Base-by-base conservation (phyloP, 2,888 invertebrate species). In the Ochropleura plecta region DNA sequence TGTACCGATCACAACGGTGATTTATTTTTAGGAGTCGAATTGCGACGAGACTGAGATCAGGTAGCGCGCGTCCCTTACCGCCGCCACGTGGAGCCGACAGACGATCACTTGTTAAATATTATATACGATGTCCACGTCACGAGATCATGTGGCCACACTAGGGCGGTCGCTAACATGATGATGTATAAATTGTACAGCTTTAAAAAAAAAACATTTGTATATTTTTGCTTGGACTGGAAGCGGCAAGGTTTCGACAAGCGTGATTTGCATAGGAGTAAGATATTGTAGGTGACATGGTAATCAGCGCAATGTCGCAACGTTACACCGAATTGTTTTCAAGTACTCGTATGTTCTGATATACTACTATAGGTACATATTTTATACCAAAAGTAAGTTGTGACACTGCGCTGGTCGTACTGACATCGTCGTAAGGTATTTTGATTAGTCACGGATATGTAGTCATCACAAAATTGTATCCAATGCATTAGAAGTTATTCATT, bases 131-230 rank as follows among this genome's bases (percentile, higher is more conserved):
- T 71, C 70, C 67, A 70, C 62, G 74, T 73, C 71, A 72, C 76
- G 73, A 84, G 69, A 76, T 66, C 63, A 75, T 79, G 83, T 83
- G 89, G 88, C 88, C 88, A 87, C 88, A 82, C 79, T 73, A 80
- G 77, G 81, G 86, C 88, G 90, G 90, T 89, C 88, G 91, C 88
- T 89, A 89, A 87, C 86, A 91, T 87, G 90, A 85, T 91, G 90
- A 90, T 95, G 95, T 95, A 94, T 90, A 95, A 95, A 95, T 93
- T 96, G 95, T 95, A 95, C 96, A 96, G 95, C 93, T 93, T 91
- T 94, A 93, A 93, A 89, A 82, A 76, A 88, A 88, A 89, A 86
- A 94, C 94, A 93, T 94, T 93, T 96, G 95, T 96, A 95, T 96
- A 95, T 95, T 95, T 95, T 95, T 93, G 96, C 94, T 95, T 94